phyloP scores from a whole-genome alignment of 2,888 invertebrate genomes.

The Noctua comes region DNA sequence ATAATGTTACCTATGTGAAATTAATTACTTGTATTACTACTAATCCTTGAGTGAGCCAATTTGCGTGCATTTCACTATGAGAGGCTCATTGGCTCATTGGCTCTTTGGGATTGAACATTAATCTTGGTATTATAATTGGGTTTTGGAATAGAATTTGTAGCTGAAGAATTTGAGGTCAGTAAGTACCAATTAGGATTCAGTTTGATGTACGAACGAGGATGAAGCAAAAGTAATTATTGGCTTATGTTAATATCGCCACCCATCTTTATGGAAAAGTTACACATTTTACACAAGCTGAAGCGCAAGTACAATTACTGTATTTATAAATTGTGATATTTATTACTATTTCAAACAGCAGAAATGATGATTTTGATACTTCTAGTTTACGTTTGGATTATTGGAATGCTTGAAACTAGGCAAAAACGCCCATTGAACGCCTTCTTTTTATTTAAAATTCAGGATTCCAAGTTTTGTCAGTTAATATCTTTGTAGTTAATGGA shows the following conservation, averaged over 20 bases:
- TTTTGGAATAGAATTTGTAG: not conserved
- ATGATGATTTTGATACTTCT: no score
- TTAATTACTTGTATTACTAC: slow-evolving; percentile 44
- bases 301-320: no score
- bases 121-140: slow-evolving; percentile 17
- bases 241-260: not conserved
- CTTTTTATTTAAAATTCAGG: not conserved
- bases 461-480: no score
- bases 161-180: not conserved
- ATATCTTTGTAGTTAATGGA: no score
- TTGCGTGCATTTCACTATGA: slow-evolving; percentile 10
- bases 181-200: not conserved
- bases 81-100: slow-evolving; percentile 1
- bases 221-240: not conserved
- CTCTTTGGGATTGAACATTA: slow-evolving; percentile 23
- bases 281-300: not conserved
- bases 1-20: slow-evolving; percentile 35
- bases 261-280: no score
- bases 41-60: slow-evolving; percentile 42
- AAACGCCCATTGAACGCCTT: no score
- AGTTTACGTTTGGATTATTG: not conserved
- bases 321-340: not conserved
- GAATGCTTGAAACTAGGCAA: not conserved
- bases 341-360: not conserved
- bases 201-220: not conserved